Conservation (phyloP, 1,140 invertebrate genomes). For the Homalodisca vitripennis region DNA sequence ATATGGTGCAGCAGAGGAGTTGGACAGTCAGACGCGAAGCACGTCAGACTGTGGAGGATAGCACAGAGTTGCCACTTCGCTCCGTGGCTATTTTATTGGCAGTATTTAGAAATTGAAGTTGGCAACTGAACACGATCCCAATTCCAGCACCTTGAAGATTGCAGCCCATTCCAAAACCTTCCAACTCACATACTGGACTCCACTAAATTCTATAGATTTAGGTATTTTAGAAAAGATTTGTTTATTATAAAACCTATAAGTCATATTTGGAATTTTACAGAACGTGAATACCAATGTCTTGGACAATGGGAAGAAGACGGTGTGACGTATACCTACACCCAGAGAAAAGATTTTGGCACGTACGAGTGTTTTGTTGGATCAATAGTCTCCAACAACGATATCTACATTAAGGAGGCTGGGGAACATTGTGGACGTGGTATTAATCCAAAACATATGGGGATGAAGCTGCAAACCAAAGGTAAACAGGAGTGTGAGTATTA, state of each 20-base stretch:
- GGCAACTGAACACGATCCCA: too few relatives aligned
- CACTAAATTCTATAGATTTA: not conserved
- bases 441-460: conserved; percentile 60
- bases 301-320: conserved; percentile 69
- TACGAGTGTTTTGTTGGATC: conserved; percentile 72
- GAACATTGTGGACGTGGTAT: conserved; percentile 65
- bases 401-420: conserved; percentile 68
- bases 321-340: conserved; percentile 67
- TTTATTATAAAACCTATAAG: not conserved
- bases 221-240: not conserved
- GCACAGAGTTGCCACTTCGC: too few relatives aligned
- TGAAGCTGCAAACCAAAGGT: conserved; percentile 63
- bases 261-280: conserved; percentile 48
- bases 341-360: conserved; percentile 60
- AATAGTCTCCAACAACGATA: conserved; percentile 60
- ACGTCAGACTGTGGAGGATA: too few relatives aligned
- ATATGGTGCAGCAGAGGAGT: too few relatives aligned
- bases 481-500: conserved; percentile 25
- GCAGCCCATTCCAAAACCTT: not conserved
- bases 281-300: conserved; percentile 67
- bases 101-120: too few relatives aligned
- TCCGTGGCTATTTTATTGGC: too few relatives aligned
- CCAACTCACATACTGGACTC: not conserved
- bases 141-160: not conserved
- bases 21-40: too few relatives aligned